phyloP scores from a whole-genome alignment of 2,888 invertebrate genomes.

The Copidosoma aretas region DNA sequence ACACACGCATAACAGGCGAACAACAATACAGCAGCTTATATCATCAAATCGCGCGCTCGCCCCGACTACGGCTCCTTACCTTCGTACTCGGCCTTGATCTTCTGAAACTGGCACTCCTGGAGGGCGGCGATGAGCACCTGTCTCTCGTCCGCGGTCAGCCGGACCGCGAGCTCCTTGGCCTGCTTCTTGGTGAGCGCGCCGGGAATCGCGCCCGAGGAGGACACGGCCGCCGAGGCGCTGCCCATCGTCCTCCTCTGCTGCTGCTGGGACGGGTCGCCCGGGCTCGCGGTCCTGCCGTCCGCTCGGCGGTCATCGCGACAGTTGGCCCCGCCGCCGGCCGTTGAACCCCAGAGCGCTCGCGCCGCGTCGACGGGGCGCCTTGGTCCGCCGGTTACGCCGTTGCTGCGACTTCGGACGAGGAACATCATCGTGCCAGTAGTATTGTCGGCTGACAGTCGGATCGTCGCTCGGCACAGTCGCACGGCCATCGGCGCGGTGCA shows the following conservation, averaged over 20 bases:
- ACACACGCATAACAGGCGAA: too few relatives aligned
- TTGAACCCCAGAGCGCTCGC: not conserved
- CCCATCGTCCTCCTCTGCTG: constrained; percentile 29
- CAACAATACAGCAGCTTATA: too few relatives aligned
- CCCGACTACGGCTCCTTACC: too few relatives aligned
- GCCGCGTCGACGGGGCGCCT: too few relatives aligned
- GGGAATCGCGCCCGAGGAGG: constrained; percentile 37
- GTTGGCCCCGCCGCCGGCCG: too few relatives aligned
- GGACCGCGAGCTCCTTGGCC: constrained; percentile 76
- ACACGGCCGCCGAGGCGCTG: constrained; percentile 45
- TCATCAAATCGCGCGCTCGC: too few relatives aligned
- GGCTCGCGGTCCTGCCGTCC: not conserved
- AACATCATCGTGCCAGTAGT: too few relatives aligned
- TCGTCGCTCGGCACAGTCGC: constrained; percentile 29
- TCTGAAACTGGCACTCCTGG: constrained; percentile 77
- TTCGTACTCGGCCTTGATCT: constrained; percentile 79
- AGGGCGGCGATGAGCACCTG: constrained; percentile 72
- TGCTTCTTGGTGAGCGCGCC: constrained; percentile 70
- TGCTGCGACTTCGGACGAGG: constrained; percentile 21
- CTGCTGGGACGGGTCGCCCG: constrained; percentile 9
- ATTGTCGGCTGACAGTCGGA: too few relatives aligned
- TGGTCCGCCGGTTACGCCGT: too few relatives aligned
- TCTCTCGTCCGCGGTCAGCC: constrained; percentile 77
- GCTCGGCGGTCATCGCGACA: not conserved
- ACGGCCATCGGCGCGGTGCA: constrained; percentile 42